Percentiles rank a stretch among this genome's conserved stretches.
These are phyloP conservation scores for Halesus radiatus DNA, from an alignment of 1,140 invertebrate species.

Conservation along the genomic window DNA sequence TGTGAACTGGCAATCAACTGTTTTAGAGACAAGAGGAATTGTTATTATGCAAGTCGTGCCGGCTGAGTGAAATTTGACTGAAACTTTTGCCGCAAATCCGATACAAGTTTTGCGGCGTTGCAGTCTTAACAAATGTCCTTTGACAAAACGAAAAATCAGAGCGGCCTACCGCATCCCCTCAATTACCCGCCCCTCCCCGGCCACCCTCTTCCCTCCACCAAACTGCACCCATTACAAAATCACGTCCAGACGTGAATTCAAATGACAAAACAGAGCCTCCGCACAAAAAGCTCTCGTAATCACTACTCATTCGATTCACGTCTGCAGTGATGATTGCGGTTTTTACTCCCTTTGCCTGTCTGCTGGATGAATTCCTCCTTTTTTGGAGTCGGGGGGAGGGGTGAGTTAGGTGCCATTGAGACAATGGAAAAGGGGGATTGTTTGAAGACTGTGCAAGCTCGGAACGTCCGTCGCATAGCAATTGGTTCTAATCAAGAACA, in stretches of 20 bases:
- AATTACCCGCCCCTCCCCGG: conserved; percentile 24
- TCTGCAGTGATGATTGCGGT: neutral
- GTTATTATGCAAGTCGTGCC: conserved; percentile 33
- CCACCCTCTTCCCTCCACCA: conserved; percentile 6
- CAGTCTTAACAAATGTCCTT: conserved; percentile 46
- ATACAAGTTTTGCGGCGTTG: conserved; percentile 38
- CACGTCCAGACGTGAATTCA: neutral
- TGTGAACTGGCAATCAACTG: conserved; percentile 10
- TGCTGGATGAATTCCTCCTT: neutral
- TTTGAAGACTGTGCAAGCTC: conserved; percentile 51
- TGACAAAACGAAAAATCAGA: conserved; percentile 54
- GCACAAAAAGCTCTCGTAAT: neutral
- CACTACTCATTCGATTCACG: neutral
- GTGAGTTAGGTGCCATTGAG: conserved; percentile 29
- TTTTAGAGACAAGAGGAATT: conserved; percentile 7
- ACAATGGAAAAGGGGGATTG: conserved; percentile 46
- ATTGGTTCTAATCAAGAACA: conserved; percentile 57
- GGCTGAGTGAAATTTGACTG: conserved; percentile 35
- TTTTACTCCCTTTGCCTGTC: neutral
- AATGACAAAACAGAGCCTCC: neutral
- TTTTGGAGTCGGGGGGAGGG: conserved; percentile 9
- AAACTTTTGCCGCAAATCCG: conserved; percentile 36
- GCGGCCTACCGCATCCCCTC: conserved; percentile 42
- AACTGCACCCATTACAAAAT: conserved; percentile 28
- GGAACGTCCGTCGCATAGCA: conserved; percentile 56